phyloP scores from a whole-genome alignment of 2,797 vertebrate genomes.

The Artibeus lituratus region DNA sequence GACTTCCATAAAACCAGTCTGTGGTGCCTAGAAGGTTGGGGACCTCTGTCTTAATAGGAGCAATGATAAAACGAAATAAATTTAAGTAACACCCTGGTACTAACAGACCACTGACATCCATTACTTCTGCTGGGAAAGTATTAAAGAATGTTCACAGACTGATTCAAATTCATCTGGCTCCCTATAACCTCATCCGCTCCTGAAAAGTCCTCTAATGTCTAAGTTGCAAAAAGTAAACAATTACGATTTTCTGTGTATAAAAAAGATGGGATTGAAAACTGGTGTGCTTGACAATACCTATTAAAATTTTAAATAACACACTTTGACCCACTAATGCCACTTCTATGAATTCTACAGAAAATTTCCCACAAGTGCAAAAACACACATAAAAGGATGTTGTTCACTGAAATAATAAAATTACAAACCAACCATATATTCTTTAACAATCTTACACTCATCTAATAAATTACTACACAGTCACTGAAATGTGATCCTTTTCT shows the following conservation, averaged over 20 bases:
- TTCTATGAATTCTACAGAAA: neutral
- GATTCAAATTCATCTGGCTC: neutral
- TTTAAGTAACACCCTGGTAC: neutral
- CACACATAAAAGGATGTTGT: neutral
- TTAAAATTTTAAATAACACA: slow-evolving; percentile 3
- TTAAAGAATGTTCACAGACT: neutral
- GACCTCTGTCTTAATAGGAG: neutral
- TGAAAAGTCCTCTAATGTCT: neutral
- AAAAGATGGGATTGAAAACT: neutral
- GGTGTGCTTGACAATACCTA: neutral
- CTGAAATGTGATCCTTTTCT: neutral
- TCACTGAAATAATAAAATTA: slow-evolving; percentile 6
- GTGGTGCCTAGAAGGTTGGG: too few relatives aligned
- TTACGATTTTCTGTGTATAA: neutral
- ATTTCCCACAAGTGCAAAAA: neutral
- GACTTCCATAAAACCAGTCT: too few relatives aligned
- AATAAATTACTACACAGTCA: neutral
- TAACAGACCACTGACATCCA: neutral
- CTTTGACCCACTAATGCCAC: neutral
- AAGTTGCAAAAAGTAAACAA: neutral
- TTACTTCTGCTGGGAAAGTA: neutral
- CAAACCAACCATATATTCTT: neutral
- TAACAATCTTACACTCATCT: neutral
- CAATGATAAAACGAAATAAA: slow-evolving; percentile 17
- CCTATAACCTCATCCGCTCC: neutral